These are phyloP conservation scores for Apostichopus japonicus DNA, from an alignment of 35 echinoderm and acorn worm genomes.

Conservation along the genomic window DNA sequence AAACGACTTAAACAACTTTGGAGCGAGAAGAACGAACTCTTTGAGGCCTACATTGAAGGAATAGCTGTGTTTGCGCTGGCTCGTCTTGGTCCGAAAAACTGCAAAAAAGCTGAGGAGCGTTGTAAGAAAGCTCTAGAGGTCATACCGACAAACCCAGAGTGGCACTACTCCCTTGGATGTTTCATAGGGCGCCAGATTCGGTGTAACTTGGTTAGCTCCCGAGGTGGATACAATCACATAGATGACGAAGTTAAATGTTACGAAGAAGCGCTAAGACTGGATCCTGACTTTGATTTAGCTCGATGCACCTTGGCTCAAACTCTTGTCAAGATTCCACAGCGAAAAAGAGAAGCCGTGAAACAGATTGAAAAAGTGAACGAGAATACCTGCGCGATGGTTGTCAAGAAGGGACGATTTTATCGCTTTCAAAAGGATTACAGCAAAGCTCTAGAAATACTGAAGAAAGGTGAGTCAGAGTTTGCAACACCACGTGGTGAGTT, in stretches of 20 bases:
- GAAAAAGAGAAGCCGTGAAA: not conserved
- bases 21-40: not conserved
- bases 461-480: not conserved
- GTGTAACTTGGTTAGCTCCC: not conserved
- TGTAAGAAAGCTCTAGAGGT: not conserved
- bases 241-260: conserved; percentile 6
- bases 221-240: not conserved
- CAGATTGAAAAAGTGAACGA: not conserved
- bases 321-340: not conserved
- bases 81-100: not conserved
- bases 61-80: not conserved
- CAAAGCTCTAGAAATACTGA: not conserved
- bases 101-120: not conserved
- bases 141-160: not conserved
- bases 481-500: not conserved
- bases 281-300: conserved; percentile 5
- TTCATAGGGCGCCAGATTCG: not conserved
- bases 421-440: not conserved
- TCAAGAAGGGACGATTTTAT: conserved; percentile 29
- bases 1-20: conserved; percentile 2
- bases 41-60: conserved; percentile 5
- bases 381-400: not conserved
- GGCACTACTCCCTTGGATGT: not conserved
- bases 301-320: not conserved
- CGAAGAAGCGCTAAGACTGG: not conserved